Evolutionary conservation across 1,140 invertebrate genomes (phyloP).

Genomic region (Drosophila cardini): DNA sequence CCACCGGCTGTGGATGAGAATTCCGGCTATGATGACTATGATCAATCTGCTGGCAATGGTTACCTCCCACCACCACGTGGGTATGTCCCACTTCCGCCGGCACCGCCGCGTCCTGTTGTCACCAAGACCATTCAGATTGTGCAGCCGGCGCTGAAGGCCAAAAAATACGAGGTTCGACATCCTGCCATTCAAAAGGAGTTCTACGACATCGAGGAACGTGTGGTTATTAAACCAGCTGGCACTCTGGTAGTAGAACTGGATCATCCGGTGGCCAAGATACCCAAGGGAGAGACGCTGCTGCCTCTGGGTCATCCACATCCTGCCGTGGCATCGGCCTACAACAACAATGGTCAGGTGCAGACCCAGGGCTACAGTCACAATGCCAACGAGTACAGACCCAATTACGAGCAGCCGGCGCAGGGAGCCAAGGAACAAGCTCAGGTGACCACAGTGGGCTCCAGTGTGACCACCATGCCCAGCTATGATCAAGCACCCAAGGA

Average conservation of each 20-base stretch:
- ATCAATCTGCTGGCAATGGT: constrained; percentile 52
- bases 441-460: constrained; percentile 67
- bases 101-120: constrained; percentile 62
- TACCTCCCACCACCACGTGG: constrained; percentile 64
- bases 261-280: constrained; percentile 87
- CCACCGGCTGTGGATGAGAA: constrained; percentile 70
- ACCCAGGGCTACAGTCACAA: constrained; percentile 59
- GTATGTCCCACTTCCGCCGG: constrained; percentile 37
- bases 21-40: constrained; percentile 68
- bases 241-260: constrained; percentile 87
- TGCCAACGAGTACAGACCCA: constrained; percentile 58
- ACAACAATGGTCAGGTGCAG: constrained; percentile 58
- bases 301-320: constrained; percentile 79
- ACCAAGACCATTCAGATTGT: constrained; percentile 83
- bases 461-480: constrained; percentile 73
- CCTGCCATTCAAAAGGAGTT: constrained; percentile 89
- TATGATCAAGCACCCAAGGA: constrained; percentile 70
- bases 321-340: constrained; percentile 73
- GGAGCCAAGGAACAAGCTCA: constrained; percentile 56
- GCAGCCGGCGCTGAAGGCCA: constrained; percentile 80
- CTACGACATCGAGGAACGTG: constrained; percentile 88
- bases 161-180: constrained; percentile 86
- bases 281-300: constrained; percentile 85
- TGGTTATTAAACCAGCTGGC: constrained; percentile 87
- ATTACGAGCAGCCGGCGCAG: constrained; percentile 37